Evolutionary conservation across 53 echinoderm and acorn worm genomes (phyloP), one percentile per base, ranked within the genome.

Genomic region (Actinopyga echinites): DNA sequence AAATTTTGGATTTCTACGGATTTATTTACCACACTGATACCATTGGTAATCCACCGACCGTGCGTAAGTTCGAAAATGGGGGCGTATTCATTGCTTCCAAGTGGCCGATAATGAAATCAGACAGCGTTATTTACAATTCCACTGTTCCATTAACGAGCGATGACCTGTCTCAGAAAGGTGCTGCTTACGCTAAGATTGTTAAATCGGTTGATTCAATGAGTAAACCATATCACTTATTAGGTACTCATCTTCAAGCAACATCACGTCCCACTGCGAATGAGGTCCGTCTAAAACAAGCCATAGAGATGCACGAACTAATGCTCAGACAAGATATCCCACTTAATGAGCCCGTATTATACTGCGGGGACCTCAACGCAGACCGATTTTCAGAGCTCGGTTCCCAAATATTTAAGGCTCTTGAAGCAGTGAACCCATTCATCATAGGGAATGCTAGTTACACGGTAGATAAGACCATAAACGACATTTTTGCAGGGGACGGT

Each of bases 31-130:
- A 77, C 56, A 95, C 95, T 0, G 84, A 86, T 21, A 95, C 93
- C 0, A 93, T 95, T 22, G 95, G 95, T 5, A 85, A 91, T 28
- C 87, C 83, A 22, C 83, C 83, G 4, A 40, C 60, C 60, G 33
- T 83, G 24, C 73, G 82, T 8, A 87, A 87, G 54, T 38, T 85
- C 20, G 95, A 95, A 69, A 95, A 95, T 57, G 95, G 95, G 22
- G 95, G 95, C 5, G 93, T 95, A n/a, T 93, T 93, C 40, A 89
- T 95, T 56, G 89, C 93, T 1, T 95, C 95, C 31, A 88, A 93
- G 5, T 95, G 95, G 95, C 95, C 95, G 23, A 95, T 95, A 23
- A 22, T 93, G 26, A 53, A 57, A 23, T 84, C 88, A 65, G 87
- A 86, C 24, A 85, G 86, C 15, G 57, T 17, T 23, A 85, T 95